Base-by-base conservation (phyloP, 2,113 vertebrate genomes). In the Heterochromis multidens region DNA sequence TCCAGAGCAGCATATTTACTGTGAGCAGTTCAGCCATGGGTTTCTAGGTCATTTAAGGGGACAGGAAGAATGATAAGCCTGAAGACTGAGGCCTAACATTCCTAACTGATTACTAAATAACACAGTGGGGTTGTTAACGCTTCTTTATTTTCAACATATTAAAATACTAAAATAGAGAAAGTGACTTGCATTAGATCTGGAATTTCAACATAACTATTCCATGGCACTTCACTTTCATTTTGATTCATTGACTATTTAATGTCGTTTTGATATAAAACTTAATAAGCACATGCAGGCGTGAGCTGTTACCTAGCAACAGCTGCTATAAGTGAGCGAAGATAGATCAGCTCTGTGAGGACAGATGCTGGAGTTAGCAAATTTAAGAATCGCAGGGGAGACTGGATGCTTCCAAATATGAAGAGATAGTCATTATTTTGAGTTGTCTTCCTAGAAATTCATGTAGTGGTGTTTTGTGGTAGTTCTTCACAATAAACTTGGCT, bases 251-350 rank as follows among this genome's bases (percentile, higher is more conserved):
- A 78, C 27, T 35, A 19, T 62, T 62, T 81, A 84, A 88, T 85
- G n/a, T 82, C 7, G n/a, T 86, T 88, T 87, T 63, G 56, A 80
- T 54, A 61, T 19, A 49, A 81, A 90, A 87, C 46, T 43, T 82
- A 54, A 87, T 87, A 80, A 79, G 76, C 80, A 80, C 79, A 81
- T 19, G 19, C 49, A 25, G 9, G 79, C 61, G 25, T 81, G 83
- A 82, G 70, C 77, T 77, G 94, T 94, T 92, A 76, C 93, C 87
- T 90, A 91, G 93, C 93, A 95, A 95, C 93, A 82, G 90, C 70
- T 81, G 81, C 83, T 90, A 7, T 77, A 87, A 89, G 84, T 90
- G 58, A 86, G 85, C 77, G 56, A 89, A 77, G 84, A 80, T 63
- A 43, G 85, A 87, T 79, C 65, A 57, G 74, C 62, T 61, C 59